A percentile compares a stretch with the other conserved stretches of the same genome.
These are phyloP conservation scores for Diabrotica undecimpunctata DNA, from an alignment of 1,140 invertebrate species.

Conservation along the genomic window DNA sequence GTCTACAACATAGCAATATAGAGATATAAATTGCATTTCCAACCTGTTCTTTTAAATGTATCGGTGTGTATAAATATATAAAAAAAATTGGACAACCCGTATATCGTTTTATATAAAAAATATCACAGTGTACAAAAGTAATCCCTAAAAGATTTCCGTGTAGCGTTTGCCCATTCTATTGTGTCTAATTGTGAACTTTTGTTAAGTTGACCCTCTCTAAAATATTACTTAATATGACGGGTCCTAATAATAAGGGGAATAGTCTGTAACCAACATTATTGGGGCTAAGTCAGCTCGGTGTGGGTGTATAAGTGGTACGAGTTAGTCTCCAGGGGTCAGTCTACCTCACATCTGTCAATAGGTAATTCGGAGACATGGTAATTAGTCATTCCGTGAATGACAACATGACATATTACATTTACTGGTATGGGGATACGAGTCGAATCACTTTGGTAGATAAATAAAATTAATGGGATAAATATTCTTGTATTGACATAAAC, in stretches of 20 bases:
- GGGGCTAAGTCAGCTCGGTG: conserved; percentile 11
- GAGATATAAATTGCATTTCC: no score
- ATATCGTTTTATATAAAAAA: no score
- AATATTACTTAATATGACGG: conserved; percentile 11
- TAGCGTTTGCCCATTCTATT: no score
- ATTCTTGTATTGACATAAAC: conserved; percentile 3
- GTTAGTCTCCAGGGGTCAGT: conserved; percentile 30
- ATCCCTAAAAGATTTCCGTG: no score
- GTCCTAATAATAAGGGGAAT: conserved; percentile 7
- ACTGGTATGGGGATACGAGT: conserved; percentile 22
- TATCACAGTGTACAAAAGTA: no score
- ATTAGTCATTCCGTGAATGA: conserved; percentile 39
- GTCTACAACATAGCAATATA: no score
- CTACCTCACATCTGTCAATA: conserved; percentile 40
- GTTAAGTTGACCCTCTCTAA: conserved; percentile 8
- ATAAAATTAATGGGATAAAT: conserved; percentile 18
- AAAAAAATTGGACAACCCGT: no score
- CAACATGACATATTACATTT: conserved; percentile 35
- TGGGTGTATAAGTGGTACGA: conserved; percentile 20
- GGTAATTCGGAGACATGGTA: conserved; percentile 34
- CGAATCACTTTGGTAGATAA: conserved; percentile 15
- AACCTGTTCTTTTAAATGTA: no score
- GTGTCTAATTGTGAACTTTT: background rate
- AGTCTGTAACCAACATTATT: background rate
- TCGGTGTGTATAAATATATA: no score